Evolutionary conservation across 2,888 invertebrate genomes (phyloP).

Genomic region (Plagiodera versicolora): DNA sequence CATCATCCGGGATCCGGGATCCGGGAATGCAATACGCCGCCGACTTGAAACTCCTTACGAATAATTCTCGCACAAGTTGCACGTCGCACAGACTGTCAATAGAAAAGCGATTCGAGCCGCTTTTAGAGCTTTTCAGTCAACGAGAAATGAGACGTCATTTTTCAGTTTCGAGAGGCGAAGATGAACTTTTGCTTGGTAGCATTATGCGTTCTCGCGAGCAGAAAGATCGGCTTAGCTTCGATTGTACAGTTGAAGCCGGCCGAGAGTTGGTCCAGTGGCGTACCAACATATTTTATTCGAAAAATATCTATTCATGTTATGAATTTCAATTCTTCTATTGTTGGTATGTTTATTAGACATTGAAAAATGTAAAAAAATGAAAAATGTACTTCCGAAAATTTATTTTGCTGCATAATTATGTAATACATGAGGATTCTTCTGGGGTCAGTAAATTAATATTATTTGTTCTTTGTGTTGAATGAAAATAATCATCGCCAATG

Average conservation of each 20-base stretch:
- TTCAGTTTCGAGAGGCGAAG: slow-evolving; percentile 10
- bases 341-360: too few species aligned
- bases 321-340: too few species aligned
- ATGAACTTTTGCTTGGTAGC: slow-evolving; percentile 3
- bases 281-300: not conserved
- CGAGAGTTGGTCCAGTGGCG: slow-evolving; percentile 22
- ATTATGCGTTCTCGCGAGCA: slow-evolving; percentile 22
- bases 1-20: not conserved
- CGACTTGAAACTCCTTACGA: slow-evolving; percentile 4
- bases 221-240: slow-evolving; percentile 42
- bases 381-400: too few species aligned
- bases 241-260: slow-evolving; percentile 38
- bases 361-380: too few species aligned
- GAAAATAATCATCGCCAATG: too few species aligned
- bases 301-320: not conserved
- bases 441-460: too few species aligned
- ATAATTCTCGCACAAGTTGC: not conserved
- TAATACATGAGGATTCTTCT: too few species aligned
- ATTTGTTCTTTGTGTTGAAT: too few species aligned
- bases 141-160: slow-evolving; percentile 8
- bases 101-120: slow-evolving; percentile 5
- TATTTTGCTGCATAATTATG: too few species aligned
- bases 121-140: slow-evolving; percentile 3
- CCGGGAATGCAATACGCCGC: too few species aligned
- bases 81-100: slow-evolving; percentile 1